Percentiles rank a stretch among this genome's conserved stretches.
phyloP scores from a whole-genome alignment of 2,888 invertebrate genomes.

The Trachelus troglodyta region DNA sequence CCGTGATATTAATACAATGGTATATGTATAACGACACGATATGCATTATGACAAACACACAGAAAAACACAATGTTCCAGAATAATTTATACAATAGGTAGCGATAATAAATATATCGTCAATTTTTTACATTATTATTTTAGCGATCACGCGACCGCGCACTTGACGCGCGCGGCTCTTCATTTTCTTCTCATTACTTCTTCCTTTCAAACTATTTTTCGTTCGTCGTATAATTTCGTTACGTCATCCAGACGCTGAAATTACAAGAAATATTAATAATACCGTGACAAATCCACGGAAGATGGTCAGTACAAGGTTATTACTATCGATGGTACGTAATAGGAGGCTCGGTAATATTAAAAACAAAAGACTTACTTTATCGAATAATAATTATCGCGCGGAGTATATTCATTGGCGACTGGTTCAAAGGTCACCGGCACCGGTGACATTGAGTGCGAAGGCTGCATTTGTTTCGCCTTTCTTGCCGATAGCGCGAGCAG shows the following conservation, averaged over 20 bases:
- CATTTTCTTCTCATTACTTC: background rate
- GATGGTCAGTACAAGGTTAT: slow-evolving; percentile 19
- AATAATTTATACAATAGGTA: slow-evolving; percentile 43
- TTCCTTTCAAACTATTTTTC: background rate
- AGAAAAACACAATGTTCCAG: slow-evolving; percentile 46
- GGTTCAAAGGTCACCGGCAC: slow-evolving; percentile 68
- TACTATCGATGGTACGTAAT: slow-evolving; percentile 4
- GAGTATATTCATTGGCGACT: background rate
- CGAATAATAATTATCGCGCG: background rate
- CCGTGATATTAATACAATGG: slow-evolving; percentile 32
- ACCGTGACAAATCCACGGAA: slow-evolving; percentile 30
- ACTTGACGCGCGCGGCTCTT: background rate
- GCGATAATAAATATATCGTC: slow-evolving; percentile 28
- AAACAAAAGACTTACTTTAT: background rate
- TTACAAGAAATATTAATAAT: slow-evolving; percentile 31
- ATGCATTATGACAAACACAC: slow-evolving; percentile 53
- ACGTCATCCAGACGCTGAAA: slow-evolving; percentile 24
- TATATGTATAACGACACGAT: slow-evolving; percentile 27
- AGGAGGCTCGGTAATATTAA: background rate
- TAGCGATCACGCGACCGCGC: background rate
- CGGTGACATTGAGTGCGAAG: slow-evolving; percentile 86
- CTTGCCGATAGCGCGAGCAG: slow-evolving; percentile 85
- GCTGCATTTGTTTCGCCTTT: slow-evolving; percentile 87
- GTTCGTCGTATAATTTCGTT: background rate
- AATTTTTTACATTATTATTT: slow-evolving; percentile 2